phyloP scores from a whole-genome alignment of 2,113 vertebrate genomes.

The Perognathus longimembris region DNA sequence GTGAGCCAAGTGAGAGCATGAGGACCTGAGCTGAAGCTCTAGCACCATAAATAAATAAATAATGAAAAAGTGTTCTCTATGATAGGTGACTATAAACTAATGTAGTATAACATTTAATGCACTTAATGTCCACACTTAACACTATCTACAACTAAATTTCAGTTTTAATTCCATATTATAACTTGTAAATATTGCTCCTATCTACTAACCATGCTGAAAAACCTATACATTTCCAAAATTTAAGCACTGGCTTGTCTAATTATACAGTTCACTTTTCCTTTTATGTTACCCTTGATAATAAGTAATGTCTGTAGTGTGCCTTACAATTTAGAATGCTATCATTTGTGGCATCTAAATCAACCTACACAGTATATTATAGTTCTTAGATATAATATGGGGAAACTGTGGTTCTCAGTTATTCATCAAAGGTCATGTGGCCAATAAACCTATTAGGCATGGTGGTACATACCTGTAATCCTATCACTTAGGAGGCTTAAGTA shows the following conservation, averaged over 20 bases:
- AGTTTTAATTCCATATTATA: constrained; percentile 21
- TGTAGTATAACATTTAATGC: not conserved
- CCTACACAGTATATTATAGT: not conserved
- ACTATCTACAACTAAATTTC: constrained; percentile 32
- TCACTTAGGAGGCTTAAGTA: no score
- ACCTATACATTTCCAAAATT: constrained; percentile 44
- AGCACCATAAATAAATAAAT: no score
- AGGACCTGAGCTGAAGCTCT: no score
- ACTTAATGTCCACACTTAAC: constrained; percentile 18
- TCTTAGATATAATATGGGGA: constrained; percentile 22
- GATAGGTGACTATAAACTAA: not conserved
- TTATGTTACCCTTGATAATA: constrained; percentile 28
- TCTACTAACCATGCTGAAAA: constrained; percentile 41
- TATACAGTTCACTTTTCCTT: not conserved
- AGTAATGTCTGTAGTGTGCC: constrained; percentile 18
- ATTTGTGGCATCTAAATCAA: constrained; percentile 40
- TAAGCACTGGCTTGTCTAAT: constrained; percentile 25
- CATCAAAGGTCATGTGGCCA: constrained; percentile 17
- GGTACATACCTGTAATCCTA: no score
- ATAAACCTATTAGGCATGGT: not conserved
- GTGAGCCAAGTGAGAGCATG: no score
- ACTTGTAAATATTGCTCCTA: constrained; percentile 19
- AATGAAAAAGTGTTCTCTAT: no score
- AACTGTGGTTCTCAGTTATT: constrained; percentile 53
- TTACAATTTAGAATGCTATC: constrained; percentile 50